Conservation (phyloP, 23 tunicate species). For the Phallusia fumigata region DNA sequence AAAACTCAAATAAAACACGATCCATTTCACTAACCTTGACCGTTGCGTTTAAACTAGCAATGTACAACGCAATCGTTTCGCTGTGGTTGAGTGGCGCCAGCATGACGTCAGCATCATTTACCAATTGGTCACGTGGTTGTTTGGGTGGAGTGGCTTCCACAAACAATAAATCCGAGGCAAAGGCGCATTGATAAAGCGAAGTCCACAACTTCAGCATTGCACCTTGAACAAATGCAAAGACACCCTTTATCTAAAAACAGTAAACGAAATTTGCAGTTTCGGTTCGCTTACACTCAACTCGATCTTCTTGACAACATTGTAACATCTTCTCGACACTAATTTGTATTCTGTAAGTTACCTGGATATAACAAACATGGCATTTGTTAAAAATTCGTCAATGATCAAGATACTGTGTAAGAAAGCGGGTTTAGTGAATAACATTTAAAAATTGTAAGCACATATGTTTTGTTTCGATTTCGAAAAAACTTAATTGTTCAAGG, state of each 20-base stretch:
- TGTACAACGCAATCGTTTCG: background rate
- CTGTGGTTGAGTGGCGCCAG: background rate
- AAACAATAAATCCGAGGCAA: background rate
- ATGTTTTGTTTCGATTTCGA: no score
- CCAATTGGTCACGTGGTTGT: background rate
- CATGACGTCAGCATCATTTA: background rate
- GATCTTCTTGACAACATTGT: background rate
- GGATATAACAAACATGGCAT: no score
- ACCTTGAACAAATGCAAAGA: background rate
- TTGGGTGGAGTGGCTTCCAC: background rate
- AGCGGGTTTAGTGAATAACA: no score
- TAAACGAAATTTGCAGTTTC: background rate
- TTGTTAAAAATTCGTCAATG: no score
- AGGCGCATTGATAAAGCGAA: background rate
- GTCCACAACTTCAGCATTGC: conserved; percentile 1
- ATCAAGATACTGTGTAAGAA: no score
- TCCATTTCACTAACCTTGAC: background rate
- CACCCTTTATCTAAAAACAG: background rate
- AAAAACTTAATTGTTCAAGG: no score
- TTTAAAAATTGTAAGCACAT: no score
- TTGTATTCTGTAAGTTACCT: background rate
- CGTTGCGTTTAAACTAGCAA: background rate
- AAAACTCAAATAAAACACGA: no score
- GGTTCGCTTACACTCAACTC: background rate
- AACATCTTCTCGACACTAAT: background rate